phyloP scores from a whole-genome alignment of 1,140 invertebrate species.

The Portunus trituberculatus region DNA sequence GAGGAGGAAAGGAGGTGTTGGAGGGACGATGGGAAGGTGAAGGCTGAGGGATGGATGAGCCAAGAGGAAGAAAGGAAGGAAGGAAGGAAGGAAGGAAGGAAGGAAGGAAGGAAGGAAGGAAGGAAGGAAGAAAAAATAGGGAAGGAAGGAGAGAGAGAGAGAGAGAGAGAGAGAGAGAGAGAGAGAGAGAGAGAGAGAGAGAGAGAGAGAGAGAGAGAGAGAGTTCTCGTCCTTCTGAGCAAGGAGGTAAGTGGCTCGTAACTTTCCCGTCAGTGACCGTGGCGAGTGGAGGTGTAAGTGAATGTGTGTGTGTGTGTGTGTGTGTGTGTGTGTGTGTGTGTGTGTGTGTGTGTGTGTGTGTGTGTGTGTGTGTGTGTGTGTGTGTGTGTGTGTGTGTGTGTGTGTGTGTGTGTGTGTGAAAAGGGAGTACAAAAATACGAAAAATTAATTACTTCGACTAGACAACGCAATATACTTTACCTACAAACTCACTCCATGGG shows the following conservation, averaged over 20 bases:
- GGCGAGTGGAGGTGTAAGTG: background rate
- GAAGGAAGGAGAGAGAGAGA: conserved; percentile 5
- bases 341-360: too few species aligned
- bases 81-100: background rate
- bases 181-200: conserved; percentile 1
- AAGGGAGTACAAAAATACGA: too few species aligned
- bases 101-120: background rate
- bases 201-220: background rate
- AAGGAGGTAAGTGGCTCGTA: background rate
- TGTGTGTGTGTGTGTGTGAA: too few species aligned
- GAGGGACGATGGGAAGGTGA: background rate
- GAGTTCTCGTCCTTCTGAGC: background rate
- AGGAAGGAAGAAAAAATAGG: background rate
- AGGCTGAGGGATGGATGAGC: background rate
- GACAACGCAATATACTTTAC: too few species aligned
- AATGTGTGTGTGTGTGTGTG: conserved; percentile 10
- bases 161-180: conserved; percentile 27
- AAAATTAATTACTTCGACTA: too few species aligned
- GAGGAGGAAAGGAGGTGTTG: background rate
- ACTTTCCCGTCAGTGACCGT: background rate
- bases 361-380: too few species aligned
- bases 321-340: conserved; percentile 10
- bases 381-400: too few species aligned
- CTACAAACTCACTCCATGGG: too few species aligned
- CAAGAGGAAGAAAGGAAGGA: too few species aligned